Conservation (phyloP, 2,113 vertebrate genomes). For the Pelecanus crispus region DNA sequence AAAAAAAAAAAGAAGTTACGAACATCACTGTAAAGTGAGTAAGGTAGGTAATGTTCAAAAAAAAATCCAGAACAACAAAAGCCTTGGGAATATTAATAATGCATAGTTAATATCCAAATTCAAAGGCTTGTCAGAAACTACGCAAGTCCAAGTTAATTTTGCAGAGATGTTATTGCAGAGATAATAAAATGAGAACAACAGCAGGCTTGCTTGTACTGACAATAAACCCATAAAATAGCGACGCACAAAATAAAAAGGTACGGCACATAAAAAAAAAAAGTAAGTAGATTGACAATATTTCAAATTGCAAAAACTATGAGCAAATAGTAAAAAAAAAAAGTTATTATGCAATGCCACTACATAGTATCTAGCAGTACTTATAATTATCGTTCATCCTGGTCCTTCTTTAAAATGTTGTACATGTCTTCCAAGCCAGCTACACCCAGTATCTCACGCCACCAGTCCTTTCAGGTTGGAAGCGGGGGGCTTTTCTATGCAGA, state of each 20-base stretch:
- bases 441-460: not conserved
- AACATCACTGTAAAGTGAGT: not conserved
- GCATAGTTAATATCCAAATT: not conserved
- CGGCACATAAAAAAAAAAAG: not conserved
- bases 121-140: conserved; percentile 7
- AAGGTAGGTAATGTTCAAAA: not conserved
- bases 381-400: not conserved
- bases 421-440: not conserved
- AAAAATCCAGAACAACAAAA: not conserved
- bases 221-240: not conserved
- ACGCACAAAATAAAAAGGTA: not conserved
- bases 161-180: not conserved
- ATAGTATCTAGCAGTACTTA: not conserved
- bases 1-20: no score
- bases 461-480: not conserved
- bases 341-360: not conserved
- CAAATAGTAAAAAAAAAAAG: not conserved
- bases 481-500: not conserved
- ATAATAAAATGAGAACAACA: not conserved
- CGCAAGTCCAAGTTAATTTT: not conserved
- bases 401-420: not conserved
- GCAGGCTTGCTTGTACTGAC: not conserved
- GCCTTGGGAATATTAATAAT: not conserved
- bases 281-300: not conserved
- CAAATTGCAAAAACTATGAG: not conserved